phyloP scores from a whole-genome alignment of 53 echinoderm and acorn worm genomes.

The Echinometra lucunter region DNA sequence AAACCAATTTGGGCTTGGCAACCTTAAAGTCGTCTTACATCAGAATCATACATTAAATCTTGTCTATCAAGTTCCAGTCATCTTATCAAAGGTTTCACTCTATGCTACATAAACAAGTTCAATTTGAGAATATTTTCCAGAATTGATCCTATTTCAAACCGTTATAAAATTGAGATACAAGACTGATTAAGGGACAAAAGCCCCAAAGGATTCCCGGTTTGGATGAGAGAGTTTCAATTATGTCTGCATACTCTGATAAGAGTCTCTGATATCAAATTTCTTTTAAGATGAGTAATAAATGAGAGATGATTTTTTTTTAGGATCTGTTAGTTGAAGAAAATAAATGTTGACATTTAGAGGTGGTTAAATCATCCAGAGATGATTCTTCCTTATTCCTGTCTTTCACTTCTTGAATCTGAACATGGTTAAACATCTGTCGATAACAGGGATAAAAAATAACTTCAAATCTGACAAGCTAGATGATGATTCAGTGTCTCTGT shows the following conservation, averaged over 20 bases:
- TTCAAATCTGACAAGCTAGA: slow-evolving; percentile 10
- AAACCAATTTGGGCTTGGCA: not conserved
- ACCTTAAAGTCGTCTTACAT: not conserved
- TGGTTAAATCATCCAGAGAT: not conserved
- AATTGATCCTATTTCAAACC: not conserved
- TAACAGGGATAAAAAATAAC: slow-evolving; percentile 10
- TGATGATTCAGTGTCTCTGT: slow-evolving; percentile 30
- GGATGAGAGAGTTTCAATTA: not conserved
- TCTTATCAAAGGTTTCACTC: not conserved
- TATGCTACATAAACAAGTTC: not conserved
- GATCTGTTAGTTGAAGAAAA: not conserved
- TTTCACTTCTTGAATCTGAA: not conserved
- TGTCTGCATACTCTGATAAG: not conserved
- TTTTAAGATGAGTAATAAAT: not conserved
- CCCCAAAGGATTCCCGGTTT: not conserved
- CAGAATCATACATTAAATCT: not conserved
- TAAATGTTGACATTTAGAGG: not conserved
- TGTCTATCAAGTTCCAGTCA: not conserved
- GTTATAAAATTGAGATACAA: not conserved
- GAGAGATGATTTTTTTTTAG: not conserved
- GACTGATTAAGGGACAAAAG: not conserved
- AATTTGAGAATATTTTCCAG: not conserved
- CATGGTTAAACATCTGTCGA: not conserved
- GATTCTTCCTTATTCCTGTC: not conserved
- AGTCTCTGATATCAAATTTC: not conserved